Conservation (phyloP, 2,113 vertebrate genomes). For the Leucoraja erinaceus region DNA sequence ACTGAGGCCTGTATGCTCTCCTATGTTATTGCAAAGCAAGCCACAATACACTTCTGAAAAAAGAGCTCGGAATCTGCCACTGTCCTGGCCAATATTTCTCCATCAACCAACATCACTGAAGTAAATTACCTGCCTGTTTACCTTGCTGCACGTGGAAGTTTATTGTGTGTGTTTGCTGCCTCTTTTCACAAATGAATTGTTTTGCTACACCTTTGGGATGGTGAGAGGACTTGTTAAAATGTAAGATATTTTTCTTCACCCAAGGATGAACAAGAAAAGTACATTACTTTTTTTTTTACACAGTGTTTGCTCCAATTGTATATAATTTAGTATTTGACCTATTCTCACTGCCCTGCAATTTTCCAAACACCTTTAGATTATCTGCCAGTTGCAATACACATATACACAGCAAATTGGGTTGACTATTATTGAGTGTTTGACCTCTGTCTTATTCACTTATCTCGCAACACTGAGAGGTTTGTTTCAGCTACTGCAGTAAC, state of each 20-base stretch:
- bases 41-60: not conserved
- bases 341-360: not conserved
- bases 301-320: not conserved
- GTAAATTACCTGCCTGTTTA: not conserved
- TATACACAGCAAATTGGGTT: not conserved
- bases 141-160: not conserved
- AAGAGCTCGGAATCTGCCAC: no score
- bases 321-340: conserved; percentile 16
- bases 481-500: not conserved
- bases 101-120: not conserved
- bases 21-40: no score
- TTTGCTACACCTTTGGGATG: not conserved
- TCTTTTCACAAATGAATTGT: not conserved
- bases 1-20: no score
- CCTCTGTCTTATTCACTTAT: conserved; percentile 29
- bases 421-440: conserved; percentile 22
- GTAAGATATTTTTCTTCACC: not conserved
- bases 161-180: not conserved
- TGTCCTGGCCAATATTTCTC: not conserved
- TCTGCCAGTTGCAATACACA: conserved; percentile 21
- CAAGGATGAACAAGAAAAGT: not conserved
- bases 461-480: not conserved
- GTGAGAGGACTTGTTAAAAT: not conserved
- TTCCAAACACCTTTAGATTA: conserved; percentile 14
- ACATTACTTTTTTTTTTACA: not conserved